Conservation (phyloP, 2,888 invertebrate species). For the Himalopsyche anomala region DNA sequence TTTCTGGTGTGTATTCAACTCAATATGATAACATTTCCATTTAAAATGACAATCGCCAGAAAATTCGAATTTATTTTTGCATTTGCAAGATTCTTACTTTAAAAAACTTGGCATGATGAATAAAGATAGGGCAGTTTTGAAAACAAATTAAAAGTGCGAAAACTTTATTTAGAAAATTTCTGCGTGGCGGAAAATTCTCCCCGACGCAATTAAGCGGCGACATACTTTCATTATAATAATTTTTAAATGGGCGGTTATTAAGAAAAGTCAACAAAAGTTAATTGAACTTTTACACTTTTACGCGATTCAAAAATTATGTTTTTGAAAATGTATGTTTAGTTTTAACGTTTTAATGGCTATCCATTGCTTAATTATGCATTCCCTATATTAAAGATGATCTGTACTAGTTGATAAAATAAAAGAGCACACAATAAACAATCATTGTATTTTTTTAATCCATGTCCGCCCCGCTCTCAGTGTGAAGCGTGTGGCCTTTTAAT, state of each 20-base stretch:
- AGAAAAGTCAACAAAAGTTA: neutral
- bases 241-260: neutral
- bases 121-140: slow-evolving; percentile 6
- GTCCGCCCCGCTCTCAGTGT: no score
- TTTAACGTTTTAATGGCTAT: no score
- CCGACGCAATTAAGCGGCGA: neutral
- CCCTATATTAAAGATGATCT: no score
- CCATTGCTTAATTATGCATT: no score
- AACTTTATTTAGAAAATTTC: neutral
- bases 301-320: no score
- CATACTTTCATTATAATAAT: neutral
- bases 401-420: no score
- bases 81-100: neutral
- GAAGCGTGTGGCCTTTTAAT: no score
- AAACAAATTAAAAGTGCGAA: slow-evolving; percentile 12
- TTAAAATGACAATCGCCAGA: neutral
- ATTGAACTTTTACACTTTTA: neutral
- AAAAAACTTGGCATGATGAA: neutral
- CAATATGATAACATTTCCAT: neutral
- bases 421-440: no score
- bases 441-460: no score
- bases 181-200: neutral
- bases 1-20: neutral
- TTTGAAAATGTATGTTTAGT: no score
- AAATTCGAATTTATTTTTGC: neutral